phyloP scores from a whole-genome alignment of 2,888 invertebrate species.

The Margaritifera margaritifera region DNA sequence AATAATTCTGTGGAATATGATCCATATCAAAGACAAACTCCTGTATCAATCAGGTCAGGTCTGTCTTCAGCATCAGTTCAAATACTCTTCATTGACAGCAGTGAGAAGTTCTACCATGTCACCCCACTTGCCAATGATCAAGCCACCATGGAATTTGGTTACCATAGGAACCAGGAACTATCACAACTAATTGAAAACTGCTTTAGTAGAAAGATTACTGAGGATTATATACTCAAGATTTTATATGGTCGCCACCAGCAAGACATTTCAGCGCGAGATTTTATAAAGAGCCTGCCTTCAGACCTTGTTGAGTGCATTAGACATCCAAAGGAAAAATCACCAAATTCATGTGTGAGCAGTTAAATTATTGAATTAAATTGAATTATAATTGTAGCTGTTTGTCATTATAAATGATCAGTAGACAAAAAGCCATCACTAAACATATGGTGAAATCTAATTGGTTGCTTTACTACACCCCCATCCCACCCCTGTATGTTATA shows the following conservation, averaged over 20 bases:
- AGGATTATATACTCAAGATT: constrained; percentile 49
- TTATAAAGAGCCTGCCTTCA: constrained; percentile 28
- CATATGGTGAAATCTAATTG: too few relatives aligned
- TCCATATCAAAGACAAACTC: constrained; percentile 24
- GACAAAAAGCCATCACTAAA: too few relatives aligned
- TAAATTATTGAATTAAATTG: constrained; percentile 9
- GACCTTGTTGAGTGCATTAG: constrained; percentile 30
- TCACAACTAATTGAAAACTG: constrained; percentile 53
- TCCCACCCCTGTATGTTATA: too few relatives aligned
- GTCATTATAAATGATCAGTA: too few relatives aligned
- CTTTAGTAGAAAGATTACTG: constrained; percentile 53
- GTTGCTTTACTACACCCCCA: too few relatives aligned
- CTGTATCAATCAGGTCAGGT: constrained; percentile 25
- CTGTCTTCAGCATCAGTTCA: constrained; percentile 27
- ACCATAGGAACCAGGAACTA: constrained; percentile 28
- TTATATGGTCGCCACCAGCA: constrained; percentile 45
- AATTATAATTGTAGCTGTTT: too few relatives aligned
- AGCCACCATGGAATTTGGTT: not conserved
- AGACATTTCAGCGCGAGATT: constrained; percentile 41
- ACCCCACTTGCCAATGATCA: constrained; percentile 33
- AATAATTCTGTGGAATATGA: constrained; percentile 12
- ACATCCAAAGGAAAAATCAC: constrained; percentile 21
- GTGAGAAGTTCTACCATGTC: constrained; percentile 33
- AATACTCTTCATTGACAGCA: constrained; percentile 24
- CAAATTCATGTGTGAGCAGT: constrained; percentile 35